Evolutionary conservation across 2,113 vertebrate species (phyloP).

Genomic region (Sterna hirundo): DNA sequence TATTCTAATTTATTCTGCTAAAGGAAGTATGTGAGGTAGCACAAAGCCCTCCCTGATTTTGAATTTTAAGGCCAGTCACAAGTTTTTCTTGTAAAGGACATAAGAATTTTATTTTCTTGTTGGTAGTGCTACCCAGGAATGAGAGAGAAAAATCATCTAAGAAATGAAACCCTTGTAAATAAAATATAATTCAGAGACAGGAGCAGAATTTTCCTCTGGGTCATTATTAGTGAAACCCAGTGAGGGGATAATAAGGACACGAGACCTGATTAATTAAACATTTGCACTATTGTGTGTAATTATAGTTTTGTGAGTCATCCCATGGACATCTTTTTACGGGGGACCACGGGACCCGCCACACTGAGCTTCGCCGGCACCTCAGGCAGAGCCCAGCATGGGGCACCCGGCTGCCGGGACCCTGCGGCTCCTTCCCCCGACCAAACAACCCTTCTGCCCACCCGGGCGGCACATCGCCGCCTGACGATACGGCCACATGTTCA

Average conservation of each 20-base stretch:
- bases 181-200: constrained; percentile 77
- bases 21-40: background rate
- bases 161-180: constrained; percentile 73
- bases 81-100: background rate
- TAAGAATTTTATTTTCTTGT: constrained; percentile 17
- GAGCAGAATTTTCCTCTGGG: constrained; percentile 77
- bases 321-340: constrained; percentile 65
- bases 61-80: constrained; percentile 13
- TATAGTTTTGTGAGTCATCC: constrained; percentile 65
- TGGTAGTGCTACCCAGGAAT: background rate
- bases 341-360: background rate
- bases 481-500: accelerated
- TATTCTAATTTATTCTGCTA: constrained; percentile 61
- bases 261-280: constrained; percentile 80
- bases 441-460: background rate
- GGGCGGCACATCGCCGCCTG: background rate
- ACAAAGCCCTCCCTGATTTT: constrained; percentile 18
- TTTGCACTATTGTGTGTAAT: constrained; percentile 72
- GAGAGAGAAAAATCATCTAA: constrained; percentile 20
- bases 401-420: background rate
- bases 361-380: background rate
- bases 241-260: constrained; percentile 76
- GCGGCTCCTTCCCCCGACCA: accelerated
- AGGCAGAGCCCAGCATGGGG: constrained; percentile 1
- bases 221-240: constrained; percentile 76